Percentiles rank a stretch among this genome's conserved stretches.
These are phyloP conservation scores for Timandra comae DNA, from an alignment of 2,888 invertebrate species.

Conservation along the genomic window DNA sequence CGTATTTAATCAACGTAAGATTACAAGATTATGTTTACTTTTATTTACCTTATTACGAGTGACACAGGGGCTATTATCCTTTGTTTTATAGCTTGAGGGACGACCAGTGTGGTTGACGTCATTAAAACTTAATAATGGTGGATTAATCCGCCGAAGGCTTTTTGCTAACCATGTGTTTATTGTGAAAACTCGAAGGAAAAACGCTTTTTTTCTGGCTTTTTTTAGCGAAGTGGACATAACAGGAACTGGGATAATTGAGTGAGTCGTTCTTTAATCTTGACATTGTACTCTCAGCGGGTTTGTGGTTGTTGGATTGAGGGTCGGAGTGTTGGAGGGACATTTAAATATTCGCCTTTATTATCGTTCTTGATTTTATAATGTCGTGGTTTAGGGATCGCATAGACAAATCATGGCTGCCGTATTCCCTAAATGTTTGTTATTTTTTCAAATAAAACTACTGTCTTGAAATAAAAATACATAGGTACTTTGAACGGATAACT, in stretches of 20 bases:
- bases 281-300: conserved; percentile 8
- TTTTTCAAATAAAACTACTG: no score
- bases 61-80: conserved; percentile 56
- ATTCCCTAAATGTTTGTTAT: no score
- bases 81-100: conserved; percentile 51
- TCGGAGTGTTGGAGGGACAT: background rate
- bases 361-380: no score
- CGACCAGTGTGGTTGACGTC: conserved; percentile 51
- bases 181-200: conserved; percentile 29
- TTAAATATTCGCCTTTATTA: no score
- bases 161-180: conserved; percentile 40
- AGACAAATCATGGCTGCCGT: no score
- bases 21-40: conserved; percentile 40
- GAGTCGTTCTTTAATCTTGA: conserved; percentile 25
- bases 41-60: conserved; percentile 57
- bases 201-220: conserved; percentile 27
- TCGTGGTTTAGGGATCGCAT: no score
- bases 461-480: no score
- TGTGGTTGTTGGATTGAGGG: conserved; percentile 7
- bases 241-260: conserved; percentile 21
- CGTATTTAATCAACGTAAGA: conserved; percentile 45
- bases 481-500: no score
- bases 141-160: conserved; percentile 48
- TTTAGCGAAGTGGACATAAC: conserved; percentile 16
- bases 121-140: conserved; percentile 69